Base-by-base conservation (phyloP, 1,140 invertebrate species). In the Polyergus mexicanus region DNA sequence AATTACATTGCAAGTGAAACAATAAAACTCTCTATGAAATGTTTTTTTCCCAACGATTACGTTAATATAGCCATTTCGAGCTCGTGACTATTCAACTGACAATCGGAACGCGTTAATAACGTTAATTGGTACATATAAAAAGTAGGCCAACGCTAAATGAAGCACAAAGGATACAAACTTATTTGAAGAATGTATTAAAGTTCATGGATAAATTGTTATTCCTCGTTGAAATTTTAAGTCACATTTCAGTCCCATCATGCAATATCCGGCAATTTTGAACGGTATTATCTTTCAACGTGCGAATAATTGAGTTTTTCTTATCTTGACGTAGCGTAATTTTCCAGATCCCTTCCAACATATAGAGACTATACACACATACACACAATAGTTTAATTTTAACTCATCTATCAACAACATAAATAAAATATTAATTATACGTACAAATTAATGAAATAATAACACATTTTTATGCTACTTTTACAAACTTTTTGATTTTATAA, bases 41-140 rank as follows among this genome's bases (percentile, higher is more conserved):
- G n/a, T 60, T 74, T 38, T 2, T 47, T 74, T 25, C n/a, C 19
- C n/a, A 47, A 28, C 28, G 54, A 28, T 62, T 62, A 28, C 22
- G 41, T 58, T 80, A 54, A 44, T 25, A n/a, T 7, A 72, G n/a
- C 11, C 16, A 56, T 84, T 85, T 51, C 60, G 89, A 68, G 86
- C 89, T 90, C 86, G 88, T 86, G 74, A 88, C 83, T 90, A 90
- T 88, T 90, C 80, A 35, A 35, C n/a, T 38, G 41, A 71, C 56
- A 22, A 76, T 65, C 47, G 60, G 35, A 66, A 54, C 47, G 84
- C 78, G 78, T 89, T 86, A 86, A 89, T 75, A 60, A 87, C 1
- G 81, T 90, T 90, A 90, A 90, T 90, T 90, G 84, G 58, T 85
- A 84, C 86, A 47, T 72, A 90, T 88, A 76, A 69, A 86, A 90